Base-by-base conservation (phyloP, 2,113 vertebrate species). In the Xenopus laevis region DNA sequence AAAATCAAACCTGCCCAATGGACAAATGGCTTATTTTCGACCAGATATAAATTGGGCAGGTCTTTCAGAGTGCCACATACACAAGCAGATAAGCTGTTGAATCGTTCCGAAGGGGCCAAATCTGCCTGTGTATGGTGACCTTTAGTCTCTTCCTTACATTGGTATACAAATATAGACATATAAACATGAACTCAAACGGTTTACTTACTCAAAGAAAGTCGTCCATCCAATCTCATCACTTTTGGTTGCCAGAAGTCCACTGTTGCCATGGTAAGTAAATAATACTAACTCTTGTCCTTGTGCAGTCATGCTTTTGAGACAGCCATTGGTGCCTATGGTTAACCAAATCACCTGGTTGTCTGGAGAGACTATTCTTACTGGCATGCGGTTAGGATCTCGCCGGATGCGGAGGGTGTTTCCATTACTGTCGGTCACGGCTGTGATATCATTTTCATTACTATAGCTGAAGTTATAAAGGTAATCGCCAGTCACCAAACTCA, bases 301-400 rank as follows among this genome's bases (percentile, higher is more conserved):
- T 0, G 96, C 93, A 0, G 95, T 96, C 81, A 99, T 93, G 71
- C 94, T 95, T 78, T 97, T 99, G 77, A 99, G 83, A 45, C 94
- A 95, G 0, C 95, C 93, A 0, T 97, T 98, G 13, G 96, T 98
- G 53, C 94, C 94, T 79, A 99, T 95, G 0, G 92, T 96, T 71
- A 99, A 60, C 96, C 96, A 98, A 79, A 99, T 97, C 78, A 98
- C 96, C 71, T 98, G 97, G 88, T 98, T 98, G 78, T 99, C 97
- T 0, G 96, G 96, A 17, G 96, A 94, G 0, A 99, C 95, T 53
- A 98, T 93, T 0, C 97, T 91, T 0, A 99, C 96, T 0, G 97
- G 97, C 88, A 96, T 93, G 4, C 96, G 91, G 80, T 92, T 98
- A 3, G 96, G 91, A 79, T 99, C 97, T 2, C 96, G 85, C 0